A percentile compares a stretch with the other conserved stretches of the same genome.
phyloP scores from a whole-genome alignment of 1,140 invertebrate species.

The Bombus superbus region DNA sequence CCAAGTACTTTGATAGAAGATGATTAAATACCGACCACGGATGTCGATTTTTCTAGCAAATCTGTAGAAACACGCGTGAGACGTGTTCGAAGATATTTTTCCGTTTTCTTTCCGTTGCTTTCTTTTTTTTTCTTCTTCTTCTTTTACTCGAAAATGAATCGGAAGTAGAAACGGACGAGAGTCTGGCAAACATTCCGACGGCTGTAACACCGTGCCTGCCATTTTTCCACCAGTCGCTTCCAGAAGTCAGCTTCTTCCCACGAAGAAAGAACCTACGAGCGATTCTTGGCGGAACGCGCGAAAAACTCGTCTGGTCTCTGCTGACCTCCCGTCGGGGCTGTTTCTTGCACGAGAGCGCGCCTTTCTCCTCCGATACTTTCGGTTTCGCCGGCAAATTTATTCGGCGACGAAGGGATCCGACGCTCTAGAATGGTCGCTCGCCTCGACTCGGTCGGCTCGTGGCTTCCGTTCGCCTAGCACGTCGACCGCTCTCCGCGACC shows the following conservation, averaged over 20 bases:
- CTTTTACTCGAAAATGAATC: neutral
- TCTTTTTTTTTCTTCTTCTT: too few species aligned
- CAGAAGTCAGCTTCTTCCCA: conserved; percentile 57
- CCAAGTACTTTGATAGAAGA: too few species aligned
- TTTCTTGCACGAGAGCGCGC: conserved; percentile 25
- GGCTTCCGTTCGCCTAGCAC: neutral
- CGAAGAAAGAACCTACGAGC: conserved; percentile 54
- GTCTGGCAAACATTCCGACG: conserved; percentile 15
- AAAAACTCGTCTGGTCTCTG: conserved; percentile 70
- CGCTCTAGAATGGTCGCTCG: too few species aligned
- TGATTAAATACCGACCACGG: too few species aligned
- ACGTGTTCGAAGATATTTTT: neutral
- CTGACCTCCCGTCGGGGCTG: conserved; percentile 11
- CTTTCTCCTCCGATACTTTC: conserved; percentile 47
- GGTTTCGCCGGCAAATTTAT: conserved; percentile 63
- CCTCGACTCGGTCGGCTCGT: neutral
- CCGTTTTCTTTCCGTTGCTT: too few species aligned
- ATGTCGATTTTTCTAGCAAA: too few species aligned
- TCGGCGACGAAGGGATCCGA: conserved; percentile 32
- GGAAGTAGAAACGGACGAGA: neutral
- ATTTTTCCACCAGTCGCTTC: conserved; percentile 48
- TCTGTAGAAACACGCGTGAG: neutral
- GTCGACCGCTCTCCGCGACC: neutral
- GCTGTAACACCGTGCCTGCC: conserved; percentile 8
- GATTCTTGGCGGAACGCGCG: conserved; percentile 48